Base-by-base conservation (phyloP, 2,888 invertebrate genomes). In the Zonitis immaculata region DNA sequence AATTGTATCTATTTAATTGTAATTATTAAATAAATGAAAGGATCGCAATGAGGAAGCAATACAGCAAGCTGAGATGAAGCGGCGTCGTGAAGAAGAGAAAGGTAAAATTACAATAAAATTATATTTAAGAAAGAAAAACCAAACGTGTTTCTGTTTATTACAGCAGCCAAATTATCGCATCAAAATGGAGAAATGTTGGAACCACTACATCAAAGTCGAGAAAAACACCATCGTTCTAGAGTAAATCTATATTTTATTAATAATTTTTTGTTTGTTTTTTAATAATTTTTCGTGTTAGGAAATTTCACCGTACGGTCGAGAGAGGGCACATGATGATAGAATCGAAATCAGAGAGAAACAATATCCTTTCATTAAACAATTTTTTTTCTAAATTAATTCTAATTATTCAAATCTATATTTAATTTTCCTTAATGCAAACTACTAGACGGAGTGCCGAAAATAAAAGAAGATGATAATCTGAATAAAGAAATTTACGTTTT, bases 11-110 rank as follows among this genome's bases (percentile, higher is more conserved):
- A n/a, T n/a, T n/a, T n/a, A n/a, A 46, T 20, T 9, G 6, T 14
- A 9, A 16, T 18, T 2, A 35, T n/a, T n/a, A 35, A 35, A 9
- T 35, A 51, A 51, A 49, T 43, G 47, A 44, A 65, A 88, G 88
- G 90, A 90, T 71, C 82, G 90, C 65, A 76, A 83, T 16, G 90
- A 90, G 53, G 91, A 91, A 69, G 78, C 83, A 0, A 70, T 81
- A 28, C 71, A 73, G 62, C 65, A 72, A 30, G 77, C 82, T 43
- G 91, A 91, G 72, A 85, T 88, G 69, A 91, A 91, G 71, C 79
- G 90, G 60, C 80, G 91, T 50, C 85, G 91, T 63, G 91, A 91
- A 62, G 89, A 91, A 71, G 87, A 87, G 70, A 86, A 86, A 82
- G 84, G 87, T 89, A 76, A 66, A 56, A n/a, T n/a, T n/a, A n/a